Evolutionary conservation across 2,888 invertebrate genomes (phyloP).

Genomic region (Aphodius granarius): DNA sequence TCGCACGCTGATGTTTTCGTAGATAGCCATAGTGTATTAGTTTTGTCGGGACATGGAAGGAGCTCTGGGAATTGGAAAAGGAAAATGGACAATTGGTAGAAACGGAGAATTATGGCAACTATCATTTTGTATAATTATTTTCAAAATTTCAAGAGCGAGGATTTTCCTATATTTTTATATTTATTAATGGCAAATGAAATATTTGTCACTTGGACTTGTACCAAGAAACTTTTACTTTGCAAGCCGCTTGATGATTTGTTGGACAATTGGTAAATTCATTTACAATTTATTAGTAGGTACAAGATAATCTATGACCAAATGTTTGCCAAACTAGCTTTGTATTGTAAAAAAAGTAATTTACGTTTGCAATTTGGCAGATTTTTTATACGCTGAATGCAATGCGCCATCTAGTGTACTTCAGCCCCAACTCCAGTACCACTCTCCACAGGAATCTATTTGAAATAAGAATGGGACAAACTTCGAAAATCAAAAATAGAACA

Average conservation of each 20-base stretch:
- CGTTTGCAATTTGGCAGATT: background rate
- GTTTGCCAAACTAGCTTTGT: background rate
- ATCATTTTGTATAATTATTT: too few species aligned
- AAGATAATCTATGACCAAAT: too few species aligned
- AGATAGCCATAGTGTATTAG: constrained; percentile 11
- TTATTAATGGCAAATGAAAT: too few species aligned
- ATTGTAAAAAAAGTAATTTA: background rate
- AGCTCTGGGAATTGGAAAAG: constrained; percentile 24
- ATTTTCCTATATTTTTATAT: too few species aligned
- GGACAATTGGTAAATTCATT: background rate
- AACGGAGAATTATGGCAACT: too few species aligned
- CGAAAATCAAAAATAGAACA: background rate
- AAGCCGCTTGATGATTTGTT: too few species aligned
- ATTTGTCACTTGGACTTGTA: too few species aligned
- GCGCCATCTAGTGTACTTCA: background rate
- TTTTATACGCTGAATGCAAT: background rate
- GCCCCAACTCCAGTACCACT: background rate
- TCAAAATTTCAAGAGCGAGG: too few species aligned
- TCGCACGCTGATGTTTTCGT: constrained; percentile 24
- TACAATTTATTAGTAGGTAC: background rate
- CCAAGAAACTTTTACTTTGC: too few species aligned
- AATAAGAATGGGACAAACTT: background rate
- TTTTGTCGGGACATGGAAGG: constrained; percentile 12
- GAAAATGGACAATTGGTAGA: constrained; percentile 12
- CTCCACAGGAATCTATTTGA: background rate